phyloP scores from a whole-genome alignment of 2,113 vertebrate species.

The Morone saxatilis region DNA sequence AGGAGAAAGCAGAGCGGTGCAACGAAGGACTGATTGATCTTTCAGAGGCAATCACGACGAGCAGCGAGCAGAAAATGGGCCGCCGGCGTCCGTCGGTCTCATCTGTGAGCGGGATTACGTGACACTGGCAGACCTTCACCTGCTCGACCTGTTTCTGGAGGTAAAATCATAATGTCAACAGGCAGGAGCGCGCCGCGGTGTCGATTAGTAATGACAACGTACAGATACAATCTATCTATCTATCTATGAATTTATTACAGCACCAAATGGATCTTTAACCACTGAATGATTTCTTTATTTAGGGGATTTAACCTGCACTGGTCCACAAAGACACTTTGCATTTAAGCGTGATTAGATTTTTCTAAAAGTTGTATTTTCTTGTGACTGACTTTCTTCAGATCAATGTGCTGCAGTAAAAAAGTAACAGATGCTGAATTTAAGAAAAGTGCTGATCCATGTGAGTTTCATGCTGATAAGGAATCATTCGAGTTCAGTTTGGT shows the following conservation, averaged over 20 bases:
- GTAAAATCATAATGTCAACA: neutral
- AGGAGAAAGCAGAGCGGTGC: conserved; percentile 32
- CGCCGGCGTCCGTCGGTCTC: neutral
- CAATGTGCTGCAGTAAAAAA: too few relatives aligned
- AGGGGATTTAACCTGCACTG: neutral
- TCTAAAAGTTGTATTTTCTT: neutral
- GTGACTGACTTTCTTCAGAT: neutral
- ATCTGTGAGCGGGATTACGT: conserved; percentile 51
- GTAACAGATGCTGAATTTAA: neutral
- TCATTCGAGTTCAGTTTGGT: neutral
- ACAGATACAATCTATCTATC: neutral
- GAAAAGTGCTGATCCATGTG: neutral
- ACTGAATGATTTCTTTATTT: neutral
- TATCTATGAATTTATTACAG: neutral
- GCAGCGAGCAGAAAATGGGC: conserved; percentile 74
- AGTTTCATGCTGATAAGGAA: neutral
- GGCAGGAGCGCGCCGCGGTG: neutral
- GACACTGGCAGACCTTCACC: conserved; percentile 20
- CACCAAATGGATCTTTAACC: neutral
- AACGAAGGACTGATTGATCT: conserved; percentile 65
- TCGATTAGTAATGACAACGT: neutral
- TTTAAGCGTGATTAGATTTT: neutral
- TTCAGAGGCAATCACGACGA: conserved; percentile 72
- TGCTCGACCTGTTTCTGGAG: conserved; percentile 7
- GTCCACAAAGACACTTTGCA: too few relatives aligned